These are phyloP conservation scores for Aegotheles bennettii DNA, from an alignment of 2,113 vertebrate species.

Conservation along the genomic window DNA sequence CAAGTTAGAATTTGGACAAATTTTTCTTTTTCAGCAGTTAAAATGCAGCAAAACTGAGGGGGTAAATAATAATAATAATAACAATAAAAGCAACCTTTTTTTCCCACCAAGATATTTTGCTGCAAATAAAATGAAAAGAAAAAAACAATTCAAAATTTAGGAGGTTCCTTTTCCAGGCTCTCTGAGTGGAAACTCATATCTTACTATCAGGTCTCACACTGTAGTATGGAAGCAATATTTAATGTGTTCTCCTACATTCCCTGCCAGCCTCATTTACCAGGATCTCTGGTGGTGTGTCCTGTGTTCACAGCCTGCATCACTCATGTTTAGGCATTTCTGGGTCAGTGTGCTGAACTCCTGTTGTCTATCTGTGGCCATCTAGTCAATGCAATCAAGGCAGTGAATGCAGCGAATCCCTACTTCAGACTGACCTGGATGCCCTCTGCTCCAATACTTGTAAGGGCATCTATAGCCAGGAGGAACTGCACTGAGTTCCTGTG, in stretches of 20 bases:
- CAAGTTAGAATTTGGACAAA: no score
- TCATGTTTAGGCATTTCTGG: neutral
- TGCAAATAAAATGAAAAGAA: neutral
- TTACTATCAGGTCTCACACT: neutral
- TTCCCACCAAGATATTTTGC: neutral
- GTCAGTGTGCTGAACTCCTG: neutral
- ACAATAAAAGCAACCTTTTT: no score
- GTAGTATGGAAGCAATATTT: neutral
- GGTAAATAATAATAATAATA: no score
- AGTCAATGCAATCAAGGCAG: neutral
- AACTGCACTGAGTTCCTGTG: neutral
- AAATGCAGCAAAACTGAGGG: no score
- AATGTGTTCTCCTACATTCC: neutral
- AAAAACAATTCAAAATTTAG: neutral
- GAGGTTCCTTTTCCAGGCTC: neutral
- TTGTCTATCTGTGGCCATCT: neutral
- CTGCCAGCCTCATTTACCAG: neutral
- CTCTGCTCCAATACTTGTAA: neutral
- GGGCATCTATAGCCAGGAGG: neutral
- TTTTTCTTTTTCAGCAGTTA: no score
- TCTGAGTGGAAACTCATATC: neutral
- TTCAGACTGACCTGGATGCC: neutral
- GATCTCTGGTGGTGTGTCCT: neutral
- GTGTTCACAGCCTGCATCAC: neutral
- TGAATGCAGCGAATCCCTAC: neutral